Evolutionary conservation across 2,113 vertebrate species (phyloP), one percentile per base, ranked within the genome.

Genomic region (Eretmochelys imbricata): DNA sequence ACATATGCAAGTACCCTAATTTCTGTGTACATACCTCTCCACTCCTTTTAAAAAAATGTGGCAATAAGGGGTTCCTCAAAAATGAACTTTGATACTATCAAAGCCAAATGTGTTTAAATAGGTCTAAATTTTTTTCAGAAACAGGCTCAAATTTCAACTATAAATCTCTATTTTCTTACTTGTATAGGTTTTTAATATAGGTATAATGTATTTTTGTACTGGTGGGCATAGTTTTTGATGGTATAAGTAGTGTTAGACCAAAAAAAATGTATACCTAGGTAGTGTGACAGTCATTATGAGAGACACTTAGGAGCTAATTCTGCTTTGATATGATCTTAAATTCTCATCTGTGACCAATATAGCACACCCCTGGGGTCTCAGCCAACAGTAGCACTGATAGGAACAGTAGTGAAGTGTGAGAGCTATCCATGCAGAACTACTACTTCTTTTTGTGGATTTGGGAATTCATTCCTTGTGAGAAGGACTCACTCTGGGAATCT

Each of bases 391-490:
- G 49, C 35, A 82, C 5, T 78, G 6, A 3, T 35, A 80, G 35
- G 81, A 90, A 90, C 53, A 75, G 27, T 12, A 57, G 2, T 13
- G 53, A 62, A 12, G 7, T 35, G 38, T 3, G 57, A 2, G 38
- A 13, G n/a, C 76, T 69, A 27, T 80, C 51, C 24, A 88, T 83
- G 31, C 16, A 89, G 65, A 76, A 80, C 22, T 87, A 31, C 3
- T 88, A 38, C 82, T 12, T 88, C 82, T 62, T 0, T 0, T 0
- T 57, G 24, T 38, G 38, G 10, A 90, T 8, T 86, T 54, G 83
- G 48, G 35, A 69, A 69, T 69, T n/a, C 35, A 69, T 69, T 69
- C 62, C 62, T 69, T 69, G 17, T 69, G 35, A 79, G 20, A 22
- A 3, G 31, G 83, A 1, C 80, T 75, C 94, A 81, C 59, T 75